Evolutionary conservation across 53 echinoderm and acorn worm genomes (phyloP), one percentile per base, ranked within the genome.

Genomic region (Apostichopus leukothele): DNA sequence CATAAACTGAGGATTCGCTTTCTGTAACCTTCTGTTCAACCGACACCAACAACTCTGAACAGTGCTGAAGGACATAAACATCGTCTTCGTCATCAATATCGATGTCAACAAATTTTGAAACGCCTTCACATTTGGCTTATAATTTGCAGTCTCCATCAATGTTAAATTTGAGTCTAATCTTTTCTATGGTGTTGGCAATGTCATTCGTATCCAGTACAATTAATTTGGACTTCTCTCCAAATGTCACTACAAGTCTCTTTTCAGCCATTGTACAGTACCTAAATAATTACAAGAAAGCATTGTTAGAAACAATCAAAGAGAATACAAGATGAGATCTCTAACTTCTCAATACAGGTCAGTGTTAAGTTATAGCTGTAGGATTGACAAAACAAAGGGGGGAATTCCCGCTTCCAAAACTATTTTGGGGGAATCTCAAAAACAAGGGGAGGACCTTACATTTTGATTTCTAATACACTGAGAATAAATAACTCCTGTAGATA

Each of bases 71-170:
- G 12, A 76, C 77, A 50, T 51, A 26, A 11, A 76, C 9, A 27
- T 76, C 39, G 39, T 76, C 77, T 39, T 76, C 77, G 39, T 76
- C 77, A 39, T 76, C 51, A 76, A 39, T 9, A 76, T 76, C 77
- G 39, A 76, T 76, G 77, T 76, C 77, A 9, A 76, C 77, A 51
- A 12, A 76, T 27, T 76, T 26, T 25, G 25, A 13, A 26, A 76
- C 52, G 2, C 20, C 77, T 7, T 76, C 52, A 39, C 77, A 26
- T 16, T 76, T 76, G 50, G 77, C 39, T 9, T 1, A 11, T 14
- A 76, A 7, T 13, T 22, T 27, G 7, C 1, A 4, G 16, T 52
- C 4, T 14, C 77, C 50, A 39, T 5, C 7, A 25, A 76, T 52
- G 13, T 22, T 25, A 21, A 76, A 76, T 16, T 76, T 76, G 4